A percentile compares a stretch with the other conserved stretches of the same genome.
phyloP scores from a whole-genome alignment of 2,113 vertebrate species.

The Synodontis membranacea region DNA sequence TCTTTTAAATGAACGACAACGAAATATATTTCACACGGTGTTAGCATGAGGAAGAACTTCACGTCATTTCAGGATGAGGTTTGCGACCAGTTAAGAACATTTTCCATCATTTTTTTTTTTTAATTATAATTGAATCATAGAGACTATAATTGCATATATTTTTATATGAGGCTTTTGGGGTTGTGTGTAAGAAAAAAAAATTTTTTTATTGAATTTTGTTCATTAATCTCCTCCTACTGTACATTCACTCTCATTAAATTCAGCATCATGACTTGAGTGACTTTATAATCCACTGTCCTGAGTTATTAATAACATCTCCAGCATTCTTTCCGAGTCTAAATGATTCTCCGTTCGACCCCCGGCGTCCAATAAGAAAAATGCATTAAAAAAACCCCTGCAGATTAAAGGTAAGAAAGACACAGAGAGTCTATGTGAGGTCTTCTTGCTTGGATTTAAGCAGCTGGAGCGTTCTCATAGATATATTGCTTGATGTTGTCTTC shows the following conservation, averaged over 20 bases:
- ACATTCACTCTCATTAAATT: neutral
- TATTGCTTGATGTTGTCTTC: conserved; percentile 67
- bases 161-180: neutral
- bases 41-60: neutral
- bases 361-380: neutral
- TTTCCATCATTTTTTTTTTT: too few relatives aligned
- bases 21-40: too few relatives aligned
- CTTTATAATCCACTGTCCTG: neutral
- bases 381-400: neutral
- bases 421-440: neutral
- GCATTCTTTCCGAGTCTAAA: neutral
- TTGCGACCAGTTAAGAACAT: neutral
- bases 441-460: neutral
- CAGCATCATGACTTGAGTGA: neutral
- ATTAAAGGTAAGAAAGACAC: neutral
- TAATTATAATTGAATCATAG: neutral
- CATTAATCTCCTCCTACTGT: neutral
- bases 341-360: neutral
- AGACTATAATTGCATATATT: neutral
- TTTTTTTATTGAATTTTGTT: neutral
- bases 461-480: conserved; percentile 55
- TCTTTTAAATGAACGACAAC: neutral
- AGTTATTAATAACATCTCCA: neutral
- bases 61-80: too few relatives aligned
- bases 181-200: neutral